Conservation (phyloP, 2,797 vertebrate genomes). For the Glyptemys insculpta region DNA sequence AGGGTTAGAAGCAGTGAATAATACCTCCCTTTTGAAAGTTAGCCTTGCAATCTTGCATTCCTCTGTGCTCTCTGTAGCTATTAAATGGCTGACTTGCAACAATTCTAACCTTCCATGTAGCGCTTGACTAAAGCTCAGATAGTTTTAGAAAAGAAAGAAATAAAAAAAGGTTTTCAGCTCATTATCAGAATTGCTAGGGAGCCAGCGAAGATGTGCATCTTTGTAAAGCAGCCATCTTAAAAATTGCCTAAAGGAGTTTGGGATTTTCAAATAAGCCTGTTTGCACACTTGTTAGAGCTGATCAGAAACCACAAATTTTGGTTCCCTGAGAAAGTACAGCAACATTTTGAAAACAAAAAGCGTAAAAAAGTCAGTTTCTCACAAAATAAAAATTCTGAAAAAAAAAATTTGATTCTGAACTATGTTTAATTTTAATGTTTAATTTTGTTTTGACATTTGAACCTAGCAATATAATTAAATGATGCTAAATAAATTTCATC, state of each 20-base stretch:
- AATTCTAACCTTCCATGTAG: neutral
- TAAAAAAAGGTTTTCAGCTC: neutral
- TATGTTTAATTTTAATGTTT: neutral
- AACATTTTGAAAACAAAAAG: neutral
- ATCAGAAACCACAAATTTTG: neutral
- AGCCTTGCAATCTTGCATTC: neutral
- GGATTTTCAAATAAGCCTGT: conserved; percentile 13
- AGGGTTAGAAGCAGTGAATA: conserved; percentile 3
- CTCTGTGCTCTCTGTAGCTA: neutral
- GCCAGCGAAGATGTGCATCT: neutral
- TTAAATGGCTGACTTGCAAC: neutral
- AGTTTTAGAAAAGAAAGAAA: neutral
- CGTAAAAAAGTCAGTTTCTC: neutral
- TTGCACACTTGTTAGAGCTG: neutral
- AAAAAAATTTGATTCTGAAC: neutral
- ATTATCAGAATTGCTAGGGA: neutral
- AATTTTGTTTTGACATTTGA: neutral
- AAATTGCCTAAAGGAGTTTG: neutral
- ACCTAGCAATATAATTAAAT: neutral
- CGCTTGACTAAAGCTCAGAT: neutral
- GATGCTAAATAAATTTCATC: neutral
- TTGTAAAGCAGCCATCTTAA: neutral
- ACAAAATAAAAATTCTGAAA: neutral
- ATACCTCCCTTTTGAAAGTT: conserved; percentile 6
- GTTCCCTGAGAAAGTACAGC: neutral